Percentiles rank a stretch among this genome's conserved stretches.
Evolutionary conservation across 2,113 vertebrate genomes (phyloP).

Genomic region (Albula glossodonta): DNA sequence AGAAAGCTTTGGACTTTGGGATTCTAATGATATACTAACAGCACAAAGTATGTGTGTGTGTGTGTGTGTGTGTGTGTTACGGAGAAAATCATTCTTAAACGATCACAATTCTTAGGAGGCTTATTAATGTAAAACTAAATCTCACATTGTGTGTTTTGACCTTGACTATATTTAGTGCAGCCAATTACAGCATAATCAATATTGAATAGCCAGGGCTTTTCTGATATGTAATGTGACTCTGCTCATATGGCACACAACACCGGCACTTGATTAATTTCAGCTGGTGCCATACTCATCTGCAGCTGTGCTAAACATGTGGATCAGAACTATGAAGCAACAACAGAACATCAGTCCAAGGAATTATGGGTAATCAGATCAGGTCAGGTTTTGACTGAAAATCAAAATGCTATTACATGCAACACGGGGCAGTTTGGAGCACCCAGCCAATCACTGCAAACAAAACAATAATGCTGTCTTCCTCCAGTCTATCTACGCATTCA

Average conservation of each 20-base stretch:
- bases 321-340: no score
- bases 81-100: slow-evolving; percentile 4
- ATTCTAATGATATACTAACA: not conserved
- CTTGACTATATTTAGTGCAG: not conserved
- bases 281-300: no score
- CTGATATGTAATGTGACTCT: not conserved
- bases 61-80: not conserved
- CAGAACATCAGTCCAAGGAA: no score
- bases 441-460: slow-evolving; percentile 32
- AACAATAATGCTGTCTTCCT: no score
- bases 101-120: slow-evolving; percentile 23
- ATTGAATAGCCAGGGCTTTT: slow-evolving; percentile 8
- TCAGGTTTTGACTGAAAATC: no score
- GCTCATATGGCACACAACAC: not conserved
- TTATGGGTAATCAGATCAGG: no score
- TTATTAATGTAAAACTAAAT: slow-evolving; percentile 21
- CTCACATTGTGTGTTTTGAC: not conserved
- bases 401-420: no score
- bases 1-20: not conserved
- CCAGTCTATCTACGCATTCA: not conserved
- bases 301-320: no score
- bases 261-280: not conserved
- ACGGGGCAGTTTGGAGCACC: slow-evolving; percentile 38
- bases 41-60: not conserved
- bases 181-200: slow-evolving; percentile 26